These are phyloP conservation scores for Argyresthia albistria DNA, from an alignment of 2,888 invertebrate genomes.

Conservation along the genomic window DNA sequence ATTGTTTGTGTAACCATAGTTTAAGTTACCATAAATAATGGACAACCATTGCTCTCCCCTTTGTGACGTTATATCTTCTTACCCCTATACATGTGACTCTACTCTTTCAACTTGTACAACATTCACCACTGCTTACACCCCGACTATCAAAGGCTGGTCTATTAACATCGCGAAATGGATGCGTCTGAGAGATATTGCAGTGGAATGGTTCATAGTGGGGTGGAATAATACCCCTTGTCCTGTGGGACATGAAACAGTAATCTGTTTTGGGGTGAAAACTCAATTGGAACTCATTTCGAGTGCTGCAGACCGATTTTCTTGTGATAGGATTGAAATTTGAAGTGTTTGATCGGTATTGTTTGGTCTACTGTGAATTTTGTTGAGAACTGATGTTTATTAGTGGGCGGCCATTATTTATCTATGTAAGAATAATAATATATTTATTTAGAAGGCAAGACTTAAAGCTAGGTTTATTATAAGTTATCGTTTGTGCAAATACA, in stretches of 20 bases:
- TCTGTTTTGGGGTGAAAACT: conserved; percentile 37
- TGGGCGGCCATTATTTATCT: neutral
- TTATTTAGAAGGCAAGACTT: too few species aligned
- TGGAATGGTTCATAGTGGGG: conserved; percentile 5
- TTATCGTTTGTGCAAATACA: too few species aligned
- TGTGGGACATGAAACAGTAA: conserved; percentile 26
- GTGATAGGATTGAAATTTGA: conserved; percentile 10
- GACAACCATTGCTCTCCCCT: conserved; percentile 20
- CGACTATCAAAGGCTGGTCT: too few species aligned
- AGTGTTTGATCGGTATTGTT: neutral
- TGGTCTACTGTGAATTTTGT: neutral
- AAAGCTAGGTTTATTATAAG: too few species aligned
- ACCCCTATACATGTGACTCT: neutral
- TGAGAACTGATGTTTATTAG: neutral
- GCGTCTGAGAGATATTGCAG: too few species aligned
- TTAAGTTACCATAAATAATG: conserved; percentile 52
- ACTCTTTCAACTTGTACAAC: too few species aligned
- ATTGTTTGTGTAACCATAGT: conserved; percentile 57
- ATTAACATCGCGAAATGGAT: too few species aligned
- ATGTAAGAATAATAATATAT: too few species aligned
- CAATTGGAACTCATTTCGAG: conserved; percentile 43
- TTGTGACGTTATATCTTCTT: neutral
- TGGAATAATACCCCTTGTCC: conserved; percentile 16
- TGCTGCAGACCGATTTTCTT: conserved; percentile 24
- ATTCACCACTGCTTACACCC: neutral